Evolutionary conservation across 2,797 vertebrate genomes (phyloP), one percentile per base, ranked within the genome.

Genomic region (Orestias chungarensis): DNA sequence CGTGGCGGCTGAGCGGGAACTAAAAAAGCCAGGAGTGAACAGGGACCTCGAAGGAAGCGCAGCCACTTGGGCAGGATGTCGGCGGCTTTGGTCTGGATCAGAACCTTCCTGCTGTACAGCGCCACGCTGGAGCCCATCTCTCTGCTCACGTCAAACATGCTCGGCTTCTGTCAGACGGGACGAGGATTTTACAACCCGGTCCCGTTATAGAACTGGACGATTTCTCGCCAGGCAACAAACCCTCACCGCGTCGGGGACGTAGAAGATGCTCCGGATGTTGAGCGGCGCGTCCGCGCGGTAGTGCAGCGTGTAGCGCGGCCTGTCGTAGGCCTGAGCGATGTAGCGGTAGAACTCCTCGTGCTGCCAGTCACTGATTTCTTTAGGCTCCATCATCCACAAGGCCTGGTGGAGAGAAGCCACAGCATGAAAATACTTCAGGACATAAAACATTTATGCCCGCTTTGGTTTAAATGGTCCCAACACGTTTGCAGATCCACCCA

Each of bases 41-140:
- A 6, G 2, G 72, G 27, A 99, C 98, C 98, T 92, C 95, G 88
- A 2, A 99, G 86, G 78, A 99, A 99, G 70, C 98, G 96, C 76
- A 99, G 92, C 98, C 98, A 99, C 80, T 97, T 97, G 7, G 98
- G 97, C 81, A 99, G 91, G 86, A 99, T 95, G 59, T 99, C 97
- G 0, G 96, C 71, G 35, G 98, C 96, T 85, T 97, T 99, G 88
- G 97, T 97, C 85, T 98, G 97, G 92, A 99, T 98, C 81, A 99
- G 94, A 44, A 99, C 94, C 87, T 99, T 99, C 75, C 97, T 95
- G 90, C 97, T 97, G 88, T 96, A 99, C 70, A 99, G 94, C 0
- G 97, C 93, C 67, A 99, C 92, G 0, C 96, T 96, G 88, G 96
- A 96, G 82, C 96, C 96, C 95, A 96, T 92, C 78, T 99, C 98